phyloP scores from a whole-genome alignment of 2,113 vertebrate species.

The Microcebus tavaratra region DNA sequence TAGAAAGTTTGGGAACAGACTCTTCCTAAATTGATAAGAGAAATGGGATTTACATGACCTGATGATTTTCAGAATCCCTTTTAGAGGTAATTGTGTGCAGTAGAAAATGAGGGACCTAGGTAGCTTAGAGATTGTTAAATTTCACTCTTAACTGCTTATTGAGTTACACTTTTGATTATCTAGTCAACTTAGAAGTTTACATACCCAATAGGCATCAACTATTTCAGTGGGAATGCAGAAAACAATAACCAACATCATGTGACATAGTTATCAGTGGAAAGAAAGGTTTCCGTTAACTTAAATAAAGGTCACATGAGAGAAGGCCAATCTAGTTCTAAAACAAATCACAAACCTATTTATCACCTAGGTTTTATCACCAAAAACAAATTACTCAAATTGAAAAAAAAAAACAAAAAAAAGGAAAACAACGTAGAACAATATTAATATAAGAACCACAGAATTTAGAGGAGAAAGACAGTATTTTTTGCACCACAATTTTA shows the following conservation, averaged over 20 bases:
- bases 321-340: not conserved
- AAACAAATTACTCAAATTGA: not conserved
- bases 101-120: not conserved
- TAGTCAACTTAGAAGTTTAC: not conserved
- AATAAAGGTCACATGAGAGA: not conserved
- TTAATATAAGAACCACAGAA: not conserved
- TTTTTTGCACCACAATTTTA: not conserved
- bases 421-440: not conserved
- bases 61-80: not conserved
- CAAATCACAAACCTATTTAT: not conserved
- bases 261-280: not conserved
- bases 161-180: not conserved
- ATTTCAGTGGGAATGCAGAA: not conserved
- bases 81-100: not conserved
- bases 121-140: not conserved
- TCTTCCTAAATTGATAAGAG: not conserved
- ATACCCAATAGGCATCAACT: not conserved
- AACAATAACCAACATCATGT: not conserved
- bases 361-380: conserved; percentile 2
- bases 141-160: not conserved
- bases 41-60: not conserved
- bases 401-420: not conserved
- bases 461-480: not conserved
- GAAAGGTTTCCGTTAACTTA: not conserved
- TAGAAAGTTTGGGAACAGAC: not conserved